Conservation (phyloP, 2,888 invertebrate genomes). For the Mimumesa dahlbomi region DNA sequence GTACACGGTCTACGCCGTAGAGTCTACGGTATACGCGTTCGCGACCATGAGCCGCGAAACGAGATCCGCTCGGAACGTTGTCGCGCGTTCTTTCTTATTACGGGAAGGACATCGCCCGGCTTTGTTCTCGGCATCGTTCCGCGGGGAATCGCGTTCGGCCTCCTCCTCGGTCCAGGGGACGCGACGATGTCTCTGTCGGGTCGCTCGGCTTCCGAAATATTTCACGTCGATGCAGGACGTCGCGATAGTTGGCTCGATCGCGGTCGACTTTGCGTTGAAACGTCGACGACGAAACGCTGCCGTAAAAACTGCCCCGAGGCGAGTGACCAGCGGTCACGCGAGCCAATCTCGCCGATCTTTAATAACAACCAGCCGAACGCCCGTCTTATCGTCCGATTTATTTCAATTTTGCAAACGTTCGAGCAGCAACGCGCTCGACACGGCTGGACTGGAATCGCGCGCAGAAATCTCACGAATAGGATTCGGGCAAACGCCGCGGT, state of each 20-base stretch:
- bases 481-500: too few species aligned
- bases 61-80: constrained; percentile 66
- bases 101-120: not conserved
- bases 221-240: too few species aligned
- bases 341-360: constrained; percentile 40
- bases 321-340: constrained; percentile 48
- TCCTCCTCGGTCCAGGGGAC: not conserved
- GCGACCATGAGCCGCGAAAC: constrained; percentile 73
- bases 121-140: constrained; percentile 8
- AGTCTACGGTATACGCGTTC: constrained; percentile 29
- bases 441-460: too few species aligned
- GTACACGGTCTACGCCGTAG: constrained; percentile 68
- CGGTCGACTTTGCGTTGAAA: not conserved
- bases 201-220: too few species aligned
- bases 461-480: too few species aligned
- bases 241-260: too few species aligned
- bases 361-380: constrained; percentile 28
- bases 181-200: not conserved
- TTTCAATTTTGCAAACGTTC: constrained; percentile 59
- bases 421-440: not conserved
- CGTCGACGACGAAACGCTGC: not conserved
- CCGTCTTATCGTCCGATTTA: constrained; percentile 59
- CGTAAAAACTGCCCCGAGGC: too few species aligned
- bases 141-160: constrained; percentile 11
- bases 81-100: constrained; percentile 26